A percentile compares a stretch with the other conserved stretches of the same genome.
Evolutionary conservation across 2,888 invertebrate genomes (phyloP).

Genomic region (Spicauda simplicius): DNA sequence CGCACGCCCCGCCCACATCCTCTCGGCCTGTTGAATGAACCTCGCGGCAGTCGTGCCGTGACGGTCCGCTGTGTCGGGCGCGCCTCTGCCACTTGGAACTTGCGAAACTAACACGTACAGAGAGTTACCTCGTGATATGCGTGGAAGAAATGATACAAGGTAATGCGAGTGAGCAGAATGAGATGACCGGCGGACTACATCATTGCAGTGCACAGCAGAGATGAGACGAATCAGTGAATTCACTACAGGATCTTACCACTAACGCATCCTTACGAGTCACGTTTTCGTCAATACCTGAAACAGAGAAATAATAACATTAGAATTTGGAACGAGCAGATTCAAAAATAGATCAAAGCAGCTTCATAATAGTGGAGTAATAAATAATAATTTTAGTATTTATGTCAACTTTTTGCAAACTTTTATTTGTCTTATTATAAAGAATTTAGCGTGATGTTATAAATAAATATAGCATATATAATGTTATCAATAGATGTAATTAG

Average conservation of each 20-base stretch:
- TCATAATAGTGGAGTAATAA: neutral
- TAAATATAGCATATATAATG: no score
- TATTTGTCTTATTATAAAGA: no score
- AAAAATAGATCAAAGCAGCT: neutral
- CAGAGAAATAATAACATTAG: slow-evolving; percentile 8
- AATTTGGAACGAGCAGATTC: neutral
- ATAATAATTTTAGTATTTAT: neutral
- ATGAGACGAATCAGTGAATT: neutral
- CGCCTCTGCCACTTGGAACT: slow-evolving; percentile 39
- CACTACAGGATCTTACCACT: neutral
- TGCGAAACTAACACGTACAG: no score
- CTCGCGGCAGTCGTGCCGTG: slow-evolving; percentile 72
- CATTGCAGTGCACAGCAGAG: neutral
- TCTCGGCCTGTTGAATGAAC: slow-evolving; percentile 77
- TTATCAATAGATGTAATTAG: no score
- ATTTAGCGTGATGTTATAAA: no score
- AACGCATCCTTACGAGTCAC: neutral
- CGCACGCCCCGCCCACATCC: slow-evolving; percentile 83
- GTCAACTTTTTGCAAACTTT: no score
- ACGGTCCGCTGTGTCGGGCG: slow-evolving; percentile 55
- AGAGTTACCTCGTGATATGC: slow-evolving; percentile 12
- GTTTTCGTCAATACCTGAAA: slow-evolving; percentile 13
- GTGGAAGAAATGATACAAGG: slow-evolving; percentile 23
- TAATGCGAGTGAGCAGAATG: slow-evolving; percentile 19
- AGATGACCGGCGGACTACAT: neutral